Conservation (phyloP, 2,113 vertebrate species). For the Butorides virescens region DNA sequence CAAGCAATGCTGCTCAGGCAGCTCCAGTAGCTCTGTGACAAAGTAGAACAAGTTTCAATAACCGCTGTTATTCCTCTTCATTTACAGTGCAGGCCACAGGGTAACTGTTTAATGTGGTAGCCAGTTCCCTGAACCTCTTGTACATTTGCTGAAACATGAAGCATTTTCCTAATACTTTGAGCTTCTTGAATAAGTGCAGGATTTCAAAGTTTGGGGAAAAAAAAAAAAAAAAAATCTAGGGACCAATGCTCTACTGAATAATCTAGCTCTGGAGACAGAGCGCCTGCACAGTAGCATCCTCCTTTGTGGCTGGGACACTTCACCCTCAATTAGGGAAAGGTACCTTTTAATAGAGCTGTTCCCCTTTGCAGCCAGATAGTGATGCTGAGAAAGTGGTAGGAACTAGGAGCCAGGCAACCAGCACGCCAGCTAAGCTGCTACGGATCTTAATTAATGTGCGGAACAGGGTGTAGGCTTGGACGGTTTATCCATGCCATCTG, state of each 20-base stretch:
- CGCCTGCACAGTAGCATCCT: not conserved
- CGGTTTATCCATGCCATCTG: not conserved
- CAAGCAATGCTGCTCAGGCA: constrained; percentile 38
- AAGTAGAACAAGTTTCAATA: constrained; percentile 46
- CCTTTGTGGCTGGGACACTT: not conserved
- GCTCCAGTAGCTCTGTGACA: constrained; percentile 27
- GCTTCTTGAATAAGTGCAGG: not conserved
- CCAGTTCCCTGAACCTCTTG: not conserved
- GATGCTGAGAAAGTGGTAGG: not conserved
- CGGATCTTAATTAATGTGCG: not conserved
- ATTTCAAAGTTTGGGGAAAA: not conserved
- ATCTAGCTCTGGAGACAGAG: not conserved
- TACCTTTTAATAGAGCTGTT: not conserved
- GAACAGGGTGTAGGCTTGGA: not conserved
- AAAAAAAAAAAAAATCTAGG: not conserved
- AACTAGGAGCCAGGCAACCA: not conserved
- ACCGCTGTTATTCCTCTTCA: constrained; percentile 2
- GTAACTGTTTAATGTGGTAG: constrained; percentile 21
- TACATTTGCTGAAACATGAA: constrained; percentile 11
- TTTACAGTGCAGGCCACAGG: not conserved
- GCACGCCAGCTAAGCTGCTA: not conserved
- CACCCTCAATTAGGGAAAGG: not conserved
- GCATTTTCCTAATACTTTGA: constrained; percentile 10
- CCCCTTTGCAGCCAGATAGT: not conserved
- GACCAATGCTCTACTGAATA: not conserved